phyloP scores from a whole-genome alignment of 2,113 vertebrate species.

The Pituophis catenifer region DNA sequence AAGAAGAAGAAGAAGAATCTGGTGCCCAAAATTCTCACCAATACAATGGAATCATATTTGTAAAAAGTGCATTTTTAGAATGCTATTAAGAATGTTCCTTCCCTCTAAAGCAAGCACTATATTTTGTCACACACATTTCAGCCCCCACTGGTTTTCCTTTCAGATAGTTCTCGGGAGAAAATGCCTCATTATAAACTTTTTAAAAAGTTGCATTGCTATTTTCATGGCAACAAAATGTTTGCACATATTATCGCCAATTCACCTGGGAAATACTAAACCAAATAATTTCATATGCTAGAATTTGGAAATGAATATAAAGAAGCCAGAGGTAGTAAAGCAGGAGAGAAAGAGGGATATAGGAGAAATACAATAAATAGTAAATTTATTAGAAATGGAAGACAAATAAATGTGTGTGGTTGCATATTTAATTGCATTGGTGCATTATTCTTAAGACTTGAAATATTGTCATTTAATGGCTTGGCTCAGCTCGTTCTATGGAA shows the following conservation, averaged over 20 bases:
- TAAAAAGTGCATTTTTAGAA: background rate
- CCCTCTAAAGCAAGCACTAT: background rate
- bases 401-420: background rate
- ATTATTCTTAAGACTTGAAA: background rate
- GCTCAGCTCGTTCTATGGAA: background rate
- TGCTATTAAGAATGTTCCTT: conserved; percentile 15
- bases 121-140: conserved; percentile 33
- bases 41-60: background rate
- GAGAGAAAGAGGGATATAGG: background rate
- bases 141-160: conserved; percentile 3
- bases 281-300: conserved; percentile 36
- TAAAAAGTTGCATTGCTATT: conserved; percentile 19
- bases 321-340: background rate
- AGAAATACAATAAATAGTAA: conserved; percentile 22
- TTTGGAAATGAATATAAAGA: conserved; percentile 34
- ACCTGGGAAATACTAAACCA: conserved; percentile 35
- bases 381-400: background rate
- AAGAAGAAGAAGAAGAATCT: background rate
- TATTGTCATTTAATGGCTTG: background rate
- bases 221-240: conserved; percentile 37
- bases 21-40: background rate
- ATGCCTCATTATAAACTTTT: conserved; percentile 15
- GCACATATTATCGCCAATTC: conserved; percentile 30
- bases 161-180: background rate
- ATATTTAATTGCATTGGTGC: background rate